These are phyloP conservation scores for Procambarus clarkii DNA, from an alignment of 1,140 invertebrate species.

Conservation along the genomic window DNA sequence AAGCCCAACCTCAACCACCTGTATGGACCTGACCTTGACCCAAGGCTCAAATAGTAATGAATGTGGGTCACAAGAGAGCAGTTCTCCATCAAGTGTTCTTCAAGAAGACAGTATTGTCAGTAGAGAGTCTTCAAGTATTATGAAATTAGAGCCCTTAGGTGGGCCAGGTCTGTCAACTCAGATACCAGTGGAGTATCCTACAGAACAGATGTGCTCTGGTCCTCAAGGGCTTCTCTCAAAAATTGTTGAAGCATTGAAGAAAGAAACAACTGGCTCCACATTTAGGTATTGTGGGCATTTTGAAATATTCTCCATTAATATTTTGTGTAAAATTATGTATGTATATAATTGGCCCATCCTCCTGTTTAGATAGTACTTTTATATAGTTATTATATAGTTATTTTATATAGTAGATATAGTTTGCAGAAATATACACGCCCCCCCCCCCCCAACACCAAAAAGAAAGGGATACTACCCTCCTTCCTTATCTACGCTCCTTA, in stretches of 20 bases:
- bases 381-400: no score
- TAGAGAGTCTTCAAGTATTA: background rate
- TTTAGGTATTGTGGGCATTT: constrained; percentile 47
- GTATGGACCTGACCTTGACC: background rate
- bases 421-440: no score
- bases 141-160: background rate
- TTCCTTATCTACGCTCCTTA: no score
- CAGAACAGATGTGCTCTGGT: constrained; percentile 62
- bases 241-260: constrained; percentile 63
- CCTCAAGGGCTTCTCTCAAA: constrained; percentile 53
- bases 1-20: constrained; percentile 15
- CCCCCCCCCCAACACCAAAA: no score
- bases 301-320: background rate
- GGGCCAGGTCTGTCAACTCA: background rate
- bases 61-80: constrained; percentile 2
- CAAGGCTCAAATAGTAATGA: constrained; percentile 1
- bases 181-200: constrained; percentile 39
- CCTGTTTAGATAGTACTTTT: no score
- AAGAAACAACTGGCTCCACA: constrained; percentile 62
- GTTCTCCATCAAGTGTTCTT: constrained; percentile 4
- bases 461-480: no score
- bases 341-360: no score
- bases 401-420: no score
- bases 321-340: no score
- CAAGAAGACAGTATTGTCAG: background rate